Percentiles rank a stretch among this genome's conserved stretches.
phyloP scores from a whole-genome alignment of 2,888 invertebrate species.

The Oithona nana region DNA sequence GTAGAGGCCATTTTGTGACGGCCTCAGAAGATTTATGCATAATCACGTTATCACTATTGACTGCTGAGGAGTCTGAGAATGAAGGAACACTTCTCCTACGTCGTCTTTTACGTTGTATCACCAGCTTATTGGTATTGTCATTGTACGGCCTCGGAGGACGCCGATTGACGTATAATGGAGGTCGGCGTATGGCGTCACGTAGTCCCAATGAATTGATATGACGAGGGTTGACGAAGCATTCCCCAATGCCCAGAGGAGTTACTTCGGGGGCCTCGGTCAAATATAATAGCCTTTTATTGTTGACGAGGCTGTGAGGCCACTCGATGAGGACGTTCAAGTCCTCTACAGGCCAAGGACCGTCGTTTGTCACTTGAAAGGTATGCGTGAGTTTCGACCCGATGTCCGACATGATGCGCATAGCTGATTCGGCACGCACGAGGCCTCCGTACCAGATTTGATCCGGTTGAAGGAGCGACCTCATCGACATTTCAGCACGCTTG shows the following conservation, averaged over 20 bases:
- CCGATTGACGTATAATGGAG: background rate
- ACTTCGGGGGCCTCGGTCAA: slow-evolving; percentile 48
- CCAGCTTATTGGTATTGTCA: background rate
- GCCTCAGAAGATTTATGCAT: background rate
- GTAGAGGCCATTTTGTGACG: too few species aligned
- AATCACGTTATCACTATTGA: background rate
- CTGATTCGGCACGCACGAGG: slow-evolving; percentile 58
- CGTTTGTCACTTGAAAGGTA: slow-evolving; percentile 61
- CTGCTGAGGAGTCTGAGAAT: background rate
- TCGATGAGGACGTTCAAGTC: slow-evolving; percentile 53
- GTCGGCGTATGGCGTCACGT: background rate
- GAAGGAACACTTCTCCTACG: background rate
- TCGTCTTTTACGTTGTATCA: background rate
- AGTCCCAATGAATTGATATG: slow-evolving; percentile 14
- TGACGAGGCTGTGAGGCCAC: slow-evolving; percentile 64
- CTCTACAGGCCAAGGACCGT: slow-evolving; percentile 64
- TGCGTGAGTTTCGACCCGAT: slow-evolving; percentile 43
- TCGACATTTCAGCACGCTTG: slow-evolving; percentile 11
- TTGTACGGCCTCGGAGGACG: background rate
- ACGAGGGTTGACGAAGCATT: slow-evolving; percentile 10
- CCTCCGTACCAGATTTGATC: slow-evolving; percentile 78
- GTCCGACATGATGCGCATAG: slow-evolving; percentile 41
- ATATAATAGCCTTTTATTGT: slow-evolving; percentile 62
- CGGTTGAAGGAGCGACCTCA: slow-evolving; percentile 32
- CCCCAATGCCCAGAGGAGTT: slow-evolving; percentile 14